Percentiles rank a stretch among this genome's conserved stretches.
phyloP scores from a whole-genome alignment of 2,113 vertebrate species.

The Pantherophis guttatus region DNA sequence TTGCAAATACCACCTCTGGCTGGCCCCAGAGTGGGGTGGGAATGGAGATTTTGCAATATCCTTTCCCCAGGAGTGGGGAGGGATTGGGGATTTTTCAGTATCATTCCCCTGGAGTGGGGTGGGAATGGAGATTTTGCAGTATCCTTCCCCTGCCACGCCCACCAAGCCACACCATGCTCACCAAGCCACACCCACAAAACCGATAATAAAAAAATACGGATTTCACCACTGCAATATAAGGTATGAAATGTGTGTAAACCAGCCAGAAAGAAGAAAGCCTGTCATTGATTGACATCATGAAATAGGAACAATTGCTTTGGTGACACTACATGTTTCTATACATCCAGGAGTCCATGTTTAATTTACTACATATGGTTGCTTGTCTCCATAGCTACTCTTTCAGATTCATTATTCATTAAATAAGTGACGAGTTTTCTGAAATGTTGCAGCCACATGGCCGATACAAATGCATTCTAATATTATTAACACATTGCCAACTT shows the following conservation, averaged over 20 bases:
- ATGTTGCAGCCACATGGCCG: constrained; percentile 77
- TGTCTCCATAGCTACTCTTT: constrained; percentile 68
- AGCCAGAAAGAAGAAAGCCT: constrained; percentile 12
- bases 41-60: too few relatives aligned
- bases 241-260: constrained; percentile 11
- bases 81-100: too few relatives aligned
- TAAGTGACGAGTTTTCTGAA: constrained; percentile 74
- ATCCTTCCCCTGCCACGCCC: too few relatives aligned
- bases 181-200: too few relatives aligned
- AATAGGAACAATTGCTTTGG: constrained; percentile 53
- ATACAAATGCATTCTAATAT: constrained; percentile 77
- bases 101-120: too few relatives aligned
- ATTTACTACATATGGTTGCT: constrained; percentile 65
- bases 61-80: too few relatives aligned
- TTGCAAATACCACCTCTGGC: too few relatives aligned
- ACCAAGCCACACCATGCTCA: too few relatives aligned
- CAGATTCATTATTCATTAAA: constrained; percentile 76
- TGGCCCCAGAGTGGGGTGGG: too few relatives aligned
- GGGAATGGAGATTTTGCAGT: too few relatives aligned
- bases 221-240: constrained; percentile 10
- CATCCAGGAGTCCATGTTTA: constrained; percentile 67
- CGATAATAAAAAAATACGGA: too few relatives aligned
- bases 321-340: constrained; percentile 58
- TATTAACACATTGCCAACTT: constrained; percentile 78
- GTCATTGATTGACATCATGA: constrained; percentile 47